Base-by-base conservation (phyloP, 92 coral and sea anemone species). In the Meandrina meandrites region DNA sequence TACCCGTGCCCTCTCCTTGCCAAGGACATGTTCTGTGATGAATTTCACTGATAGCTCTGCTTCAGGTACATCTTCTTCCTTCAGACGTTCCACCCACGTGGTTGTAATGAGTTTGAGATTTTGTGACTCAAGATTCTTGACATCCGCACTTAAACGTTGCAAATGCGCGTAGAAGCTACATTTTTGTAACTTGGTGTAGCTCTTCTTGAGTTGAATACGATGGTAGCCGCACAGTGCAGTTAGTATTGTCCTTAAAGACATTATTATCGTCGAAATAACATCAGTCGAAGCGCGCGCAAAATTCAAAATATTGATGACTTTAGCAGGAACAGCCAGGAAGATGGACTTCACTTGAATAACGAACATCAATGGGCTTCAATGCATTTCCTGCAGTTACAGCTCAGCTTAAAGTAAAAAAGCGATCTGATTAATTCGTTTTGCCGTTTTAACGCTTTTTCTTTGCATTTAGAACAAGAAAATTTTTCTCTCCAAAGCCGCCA, bases 1-100 rank as follows among this genome's bases (percentile, higher is more conserved):
- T 91, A 84, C 77, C 80, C 53, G 57, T 48, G 66, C 31, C 31
- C 81, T 86, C 24, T 71, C 88, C 58, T 60, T 79, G 15, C 91
- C 90, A 79, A 94, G 77, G 13, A 89, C 92, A 73, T 94, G 92
- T 71, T 90, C 89, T 54, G 84, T 24, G 34, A 94, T 92, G 86
- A 90, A 88, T 19, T 83, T 90, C 30, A 94, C 90, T 8, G 95
- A 92, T 57, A 86, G 54, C 3, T 94, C 93, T 45, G 90, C 89
- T 40, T 94, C 97, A 7, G 95, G 95, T 37, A 94, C 88, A 28
- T 82, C 79, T 4, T 51, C 50, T 36, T 88, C 72, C 57, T 60
- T 60, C 30, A 94, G 58, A 27, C 87, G 90, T 51, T 67, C 60
- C 15, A 80, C 74, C 97, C 97, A 94, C 17, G 69, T 45, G 34